Conservation (phyloP, 1,140 invertebrate genomes). For the Argopecten irradians region DNA sequence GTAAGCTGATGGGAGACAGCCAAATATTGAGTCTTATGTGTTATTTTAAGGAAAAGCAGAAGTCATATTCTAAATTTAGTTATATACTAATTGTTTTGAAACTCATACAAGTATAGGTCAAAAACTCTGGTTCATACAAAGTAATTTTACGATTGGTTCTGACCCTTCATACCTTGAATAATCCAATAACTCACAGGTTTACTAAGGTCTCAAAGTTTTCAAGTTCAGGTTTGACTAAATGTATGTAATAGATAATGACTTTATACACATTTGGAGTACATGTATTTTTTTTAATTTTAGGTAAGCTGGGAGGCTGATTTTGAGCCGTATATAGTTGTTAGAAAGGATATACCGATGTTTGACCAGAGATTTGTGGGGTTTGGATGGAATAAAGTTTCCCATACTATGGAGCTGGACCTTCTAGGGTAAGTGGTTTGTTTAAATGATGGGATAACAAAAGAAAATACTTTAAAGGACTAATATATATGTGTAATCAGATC, state of each 20-base stretch:
- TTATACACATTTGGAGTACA: constrained; percentile 87
- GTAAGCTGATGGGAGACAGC: too few relatives aligned
- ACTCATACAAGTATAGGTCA: too few relatives aligned
- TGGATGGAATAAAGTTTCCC: constrained; percentile 97
- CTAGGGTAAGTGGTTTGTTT: constrained; percentile 78
- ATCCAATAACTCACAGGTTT: too few relatives aligned
- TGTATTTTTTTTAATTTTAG: constrained; percentile 75
- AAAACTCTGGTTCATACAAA: too few relatives aligned
- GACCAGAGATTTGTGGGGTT: constrained; percentile 95
- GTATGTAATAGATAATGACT: constrained; percentile 87
- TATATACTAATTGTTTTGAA: too few relatives aligned
- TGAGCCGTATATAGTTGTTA: constrained; percentile 93
- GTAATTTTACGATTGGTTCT: too few relatives aligned
- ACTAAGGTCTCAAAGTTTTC: too few relatives aligned
- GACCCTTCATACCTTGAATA: too few relatives aligned
- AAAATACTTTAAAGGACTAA: neutral
- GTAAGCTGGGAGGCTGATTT: constrained; percentile 93
- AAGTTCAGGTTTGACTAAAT: constrained; percentile 82
- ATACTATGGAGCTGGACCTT: constrained; percentile 92
- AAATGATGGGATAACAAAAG: neutral
- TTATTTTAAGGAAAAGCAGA: too few relatives aligned
- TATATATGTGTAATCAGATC: neutral
- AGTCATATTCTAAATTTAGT: too few relatives aligned
- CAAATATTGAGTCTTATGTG: too few relatives aligned
- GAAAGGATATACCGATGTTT: constrained; percentile 86